phyloP scores from a whole-genome alignment of 2,113 vertebrate genomes.

The Stictonetta naevosa region DNA sequence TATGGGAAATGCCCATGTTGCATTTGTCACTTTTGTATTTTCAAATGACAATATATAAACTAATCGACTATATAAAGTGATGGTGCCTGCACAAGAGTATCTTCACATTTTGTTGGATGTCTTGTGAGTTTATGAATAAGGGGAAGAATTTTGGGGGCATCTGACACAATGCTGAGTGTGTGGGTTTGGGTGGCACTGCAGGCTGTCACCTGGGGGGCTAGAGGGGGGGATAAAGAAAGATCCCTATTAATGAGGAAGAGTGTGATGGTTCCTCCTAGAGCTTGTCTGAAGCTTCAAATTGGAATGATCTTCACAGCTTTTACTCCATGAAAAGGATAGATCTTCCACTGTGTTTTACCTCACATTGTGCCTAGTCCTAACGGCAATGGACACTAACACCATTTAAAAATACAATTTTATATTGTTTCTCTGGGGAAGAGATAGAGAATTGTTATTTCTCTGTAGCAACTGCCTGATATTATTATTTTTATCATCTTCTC shows the following conservation, averaged over 20 bases:
- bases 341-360: neutral
- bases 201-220: neutral
- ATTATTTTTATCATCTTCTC: constrained; percentile 42
- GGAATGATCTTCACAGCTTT: neutral
- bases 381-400: neutral
- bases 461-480: neutral
- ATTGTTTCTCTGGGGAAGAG: neutral
- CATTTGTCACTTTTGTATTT: neutral
- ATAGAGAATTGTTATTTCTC: neutral
- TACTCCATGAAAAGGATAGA: neutral
- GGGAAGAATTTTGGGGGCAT: neutral
- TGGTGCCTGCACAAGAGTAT: neutral
- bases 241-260: neutral
- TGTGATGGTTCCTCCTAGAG: neutral
- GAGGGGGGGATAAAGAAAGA: neutral
- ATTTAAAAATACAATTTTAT: constrained; percentile 1
- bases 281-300: neutral
- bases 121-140: neutral
- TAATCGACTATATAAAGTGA: neutral
- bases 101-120: neutral
- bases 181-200: neutral
- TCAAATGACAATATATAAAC: neutral
- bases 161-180: neutral
- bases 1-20: neutral
- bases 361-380: neutral